A percentile compares a stretch with the other conserved stretches of the same genome.
These are phyloP conservation scores for Drosophila ercepeae DNA, from an alignment of 1,140 invertebrate genomes.

Conservation along the genomic window DNA sequence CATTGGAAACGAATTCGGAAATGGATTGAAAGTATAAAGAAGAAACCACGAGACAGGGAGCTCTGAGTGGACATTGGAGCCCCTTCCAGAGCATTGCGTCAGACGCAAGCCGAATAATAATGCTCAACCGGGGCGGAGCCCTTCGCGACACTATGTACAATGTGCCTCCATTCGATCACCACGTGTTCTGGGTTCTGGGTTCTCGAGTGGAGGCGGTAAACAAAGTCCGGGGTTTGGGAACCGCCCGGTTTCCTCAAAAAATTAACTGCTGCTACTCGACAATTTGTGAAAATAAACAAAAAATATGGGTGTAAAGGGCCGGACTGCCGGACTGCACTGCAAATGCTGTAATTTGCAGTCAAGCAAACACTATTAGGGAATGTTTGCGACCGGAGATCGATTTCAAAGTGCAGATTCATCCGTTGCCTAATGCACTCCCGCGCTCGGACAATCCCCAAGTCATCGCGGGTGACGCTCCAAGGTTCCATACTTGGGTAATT, in stretches of 20 bases:
- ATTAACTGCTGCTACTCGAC: conserved; percentile 9
- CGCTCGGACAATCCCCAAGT: conserved; percentile 33
- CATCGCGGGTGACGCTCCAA: conserved; percentile 24
- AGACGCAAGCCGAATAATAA: conserved; percentile 23
- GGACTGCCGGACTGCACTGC: not conserved
- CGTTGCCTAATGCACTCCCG: conserved; percentile 20
- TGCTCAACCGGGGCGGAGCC: conserved; percentile 16
- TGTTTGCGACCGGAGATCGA: conserved; percentile 43
- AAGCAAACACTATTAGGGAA: conserved; percentile 53
- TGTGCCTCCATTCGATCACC: conserved; percentile 3
- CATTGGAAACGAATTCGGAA: too few relatives aligned
- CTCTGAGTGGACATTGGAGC: conserved; percentile 29
- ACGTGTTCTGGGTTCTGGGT: conserved; percentile 19
- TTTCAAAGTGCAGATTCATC: conserved; percentile 55
- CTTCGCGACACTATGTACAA: not conserved
- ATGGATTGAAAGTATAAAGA: too few relatives aligned
- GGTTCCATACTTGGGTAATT: conserved; percentile 21
- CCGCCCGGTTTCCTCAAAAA: conserved; percentile 13
- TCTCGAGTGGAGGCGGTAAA: conserved; percentile 9
- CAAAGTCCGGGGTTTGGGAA: conserved; percentile 8
- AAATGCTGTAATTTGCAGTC: conserved; percentile 30
- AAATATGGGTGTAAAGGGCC: conserved; percentile 2
- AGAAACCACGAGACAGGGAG: not conserved
- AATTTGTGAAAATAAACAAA: conserved; percentile 31
- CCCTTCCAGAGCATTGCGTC: conserved; percentile 7